Conservation (phyloP, 1,140 invertebrate species). For the Drosophila ambigua region DNA sequence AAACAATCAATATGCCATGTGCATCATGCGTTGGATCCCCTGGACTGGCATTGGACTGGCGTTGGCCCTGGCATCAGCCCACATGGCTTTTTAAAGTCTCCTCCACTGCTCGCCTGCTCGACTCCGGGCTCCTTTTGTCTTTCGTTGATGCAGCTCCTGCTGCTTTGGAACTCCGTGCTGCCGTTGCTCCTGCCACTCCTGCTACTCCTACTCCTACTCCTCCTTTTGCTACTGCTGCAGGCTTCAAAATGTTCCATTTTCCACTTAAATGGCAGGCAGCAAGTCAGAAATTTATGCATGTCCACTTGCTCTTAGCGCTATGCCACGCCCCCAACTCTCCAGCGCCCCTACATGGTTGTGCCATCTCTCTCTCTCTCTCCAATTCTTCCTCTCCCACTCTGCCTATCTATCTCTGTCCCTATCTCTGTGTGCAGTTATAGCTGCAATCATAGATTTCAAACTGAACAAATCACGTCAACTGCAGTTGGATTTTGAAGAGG, state of each 20-base stretch:
- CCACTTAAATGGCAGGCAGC: conserved; percentile 61
- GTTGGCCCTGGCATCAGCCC: neutral
- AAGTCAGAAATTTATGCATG: conserved; percentile 65
- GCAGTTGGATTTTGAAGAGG: conserved; percentile 57
- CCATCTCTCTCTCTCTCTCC: too few species aligned
- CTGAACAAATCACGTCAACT: conserved; percentile 78
- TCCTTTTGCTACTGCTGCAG: conserved; percentile 29
- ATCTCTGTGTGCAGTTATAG: conserved; percentile 63
- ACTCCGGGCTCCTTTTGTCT: neutral
- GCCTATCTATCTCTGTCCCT: conserved; percentile 4
- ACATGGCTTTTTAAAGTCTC: conserved; percentile 45
- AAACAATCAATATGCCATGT: conserved; percentile 74
- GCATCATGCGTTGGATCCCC: conserved; percentile 36
- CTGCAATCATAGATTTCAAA: conserved; percentile 79
- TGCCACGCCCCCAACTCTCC: conserved; percentile 28
- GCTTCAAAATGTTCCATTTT: conserved; percentile 57
- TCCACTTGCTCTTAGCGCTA: conserved; percentile 52
- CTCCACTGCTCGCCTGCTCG: neutral
- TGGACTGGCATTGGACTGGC: too few species aligned
- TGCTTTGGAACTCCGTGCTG: neutral
- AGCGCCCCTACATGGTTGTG: neutral
- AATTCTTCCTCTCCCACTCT: neutral
- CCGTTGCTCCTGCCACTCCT: conserved; percentile 5
- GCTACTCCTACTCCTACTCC: conserved; percentile 4
- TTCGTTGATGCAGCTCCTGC: conserved; percentile 1